Evolutionary conservation across 2,797 vertebrate genomes (phyloP), one percentile per base, ranked within the genome.

Genomic region (Coranthus polyacanthus): DNA sequence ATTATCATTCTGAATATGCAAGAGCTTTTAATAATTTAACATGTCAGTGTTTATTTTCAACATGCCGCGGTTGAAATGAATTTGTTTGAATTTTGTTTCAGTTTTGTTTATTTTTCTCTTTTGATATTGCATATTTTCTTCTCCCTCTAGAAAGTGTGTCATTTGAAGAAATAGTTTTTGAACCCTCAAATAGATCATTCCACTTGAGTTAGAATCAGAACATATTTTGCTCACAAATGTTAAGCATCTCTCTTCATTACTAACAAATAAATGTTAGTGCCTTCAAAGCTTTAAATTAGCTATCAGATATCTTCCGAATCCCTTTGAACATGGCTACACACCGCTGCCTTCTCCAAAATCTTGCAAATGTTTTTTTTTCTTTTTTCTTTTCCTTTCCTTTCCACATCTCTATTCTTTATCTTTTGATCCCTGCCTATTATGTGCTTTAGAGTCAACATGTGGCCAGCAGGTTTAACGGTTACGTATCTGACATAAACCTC

Each of bases 41-140:
- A 83, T 18, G 54, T 78, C 88, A 81, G 85, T 92, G 92, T 92
- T 93, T 91, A 85, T 91, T 92, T 92, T 87, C 85, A 77, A 86
- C 86, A 83, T 12, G 78, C 79, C 51, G 64, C 34, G 47, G 76
- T 86, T 86, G 81, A 75, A 85, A 87, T 88, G 83, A 89, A 94
- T 94, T 95, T 92, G 93, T 93, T 94, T 94, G 89, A 88, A 92
- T 93, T 94, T 94, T 93, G 92, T 93, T 86, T 89, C 89, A 91
- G 91, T 94, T 94, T 94, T 91, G 89, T 87, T 92, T 91, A 79
- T 87, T 83, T n/a, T 86, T 65, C 78, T 89, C 83, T 85, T 87
- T 81, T 75, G 77, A 84, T 84, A 76, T 58, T 16, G 44, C 39
- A 6, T 78, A 67, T 89, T 87, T 81, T 86, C 77, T 78, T 61